Conservation (phyloP, 1,140 invertebrate genomes). For the Archivesica marissinica region DNA sequence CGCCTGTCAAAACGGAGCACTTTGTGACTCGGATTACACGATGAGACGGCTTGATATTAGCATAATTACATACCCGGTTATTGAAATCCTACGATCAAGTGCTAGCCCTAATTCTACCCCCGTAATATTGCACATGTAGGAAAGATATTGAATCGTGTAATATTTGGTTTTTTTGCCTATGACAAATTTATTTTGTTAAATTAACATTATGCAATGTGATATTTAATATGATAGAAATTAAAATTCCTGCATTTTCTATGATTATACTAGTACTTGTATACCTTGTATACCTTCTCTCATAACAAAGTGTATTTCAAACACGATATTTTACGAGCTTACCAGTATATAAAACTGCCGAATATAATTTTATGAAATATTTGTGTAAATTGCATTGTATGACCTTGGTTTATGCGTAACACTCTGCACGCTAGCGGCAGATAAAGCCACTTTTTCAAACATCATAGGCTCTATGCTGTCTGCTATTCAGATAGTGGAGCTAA, state of each 20-base stretch:
- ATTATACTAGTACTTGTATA: too few species aligned
- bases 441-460: too few species aligned
- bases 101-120: conserved; percentile 33
- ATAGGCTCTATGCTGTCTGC: too few species aligned
- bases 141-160: not conserved
- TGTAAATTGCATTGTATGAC: too few species aligned
- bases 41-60: conserved; percentile 33
- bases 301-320: not conserved
- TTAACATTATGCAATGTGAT: not conserved
- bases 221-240: conserved; percentile 15
- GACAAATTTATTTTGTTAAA: conserved; percentile 17
- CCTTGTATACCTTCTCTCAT: not conserved
- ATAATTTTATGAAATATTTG: too few species aligned
- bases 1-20: conserved; percentile 20
- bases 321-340: not conserved
- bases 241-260: not conserved
- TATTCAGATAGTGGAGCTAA: too few species aligned
- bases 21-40: not conserved
- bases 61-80: conserved; percentile 54
- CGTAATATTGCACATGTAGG: not conserved
- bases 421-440: too few species aligned
- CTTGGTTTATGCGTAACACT: too few species aligned
- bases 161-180: not conserved
- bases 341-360: too few species aligned
- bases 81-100: conserved; percentile 47